These are phyloP conservation scores for Gila orcuttii DNA, from an alignment of 2,113 vertebrate genomes.

Conservation along the genomic window DNA sequence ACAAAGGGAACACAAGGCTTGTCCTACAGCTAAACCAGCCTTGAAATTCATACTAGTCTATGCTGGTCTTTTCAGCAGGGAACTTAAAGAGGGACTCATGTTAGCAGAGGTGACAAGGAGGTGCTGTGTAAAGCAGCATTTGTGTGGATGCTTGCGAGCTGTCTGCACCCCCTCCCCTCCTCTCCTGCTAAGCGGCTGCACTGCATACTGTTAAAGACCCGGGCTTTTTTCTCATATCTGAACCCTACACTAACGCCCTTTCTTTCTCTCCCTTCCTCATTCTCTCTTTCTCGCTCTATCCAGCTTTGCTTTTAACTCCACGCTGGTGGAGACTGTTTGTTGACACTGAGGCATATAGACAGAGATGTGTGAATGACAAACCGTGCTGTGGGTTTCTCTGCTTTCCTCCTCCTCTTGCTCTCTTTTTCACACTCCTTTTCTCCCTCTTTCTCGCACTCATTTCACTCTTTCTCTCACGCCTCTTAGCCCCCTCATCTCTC, in stretches of 20 bases:
- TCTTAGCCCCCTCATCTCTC: conserved; percentile 2
- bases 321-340: conserved; percentile 35
- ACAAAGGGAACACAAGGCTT: neutral
- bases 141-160: neutral
- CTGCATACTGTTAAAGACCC: conserved; percentile 39
- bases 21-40: no score
- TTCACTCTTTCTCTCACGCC: conserved; percentile 18
- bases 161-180: neutral
- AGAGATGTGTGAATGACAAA: conserved; percentile 46
- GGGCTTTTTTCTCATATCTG: conserved; percentile 40
- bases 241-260: conserved; percentile 21
- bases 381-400: conserved; percentile 30
- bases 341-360: conserved; percentile 39
- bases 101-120: conserved; percentile 18
- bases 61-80: neutral
- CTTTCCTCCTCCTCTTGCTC: conserved; percentile 36
- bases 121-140: conserved; percentile 19
- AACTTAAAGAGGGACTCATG: neutral
- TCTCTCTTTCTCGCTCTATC: conserved; percentile 28
- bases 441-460: conserved; percentile 31
- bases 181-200: conserved; percentile 14
- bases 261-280: conserved; percentile 24
- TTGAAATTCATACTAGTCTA: neutral
- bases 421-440: conserved; percentile 19
- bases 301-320: conserved; percentile 38